phyloP scores from a whole-genome alignment of 2,888 invertebrate species.

The Oscheius sp. region DNA sequence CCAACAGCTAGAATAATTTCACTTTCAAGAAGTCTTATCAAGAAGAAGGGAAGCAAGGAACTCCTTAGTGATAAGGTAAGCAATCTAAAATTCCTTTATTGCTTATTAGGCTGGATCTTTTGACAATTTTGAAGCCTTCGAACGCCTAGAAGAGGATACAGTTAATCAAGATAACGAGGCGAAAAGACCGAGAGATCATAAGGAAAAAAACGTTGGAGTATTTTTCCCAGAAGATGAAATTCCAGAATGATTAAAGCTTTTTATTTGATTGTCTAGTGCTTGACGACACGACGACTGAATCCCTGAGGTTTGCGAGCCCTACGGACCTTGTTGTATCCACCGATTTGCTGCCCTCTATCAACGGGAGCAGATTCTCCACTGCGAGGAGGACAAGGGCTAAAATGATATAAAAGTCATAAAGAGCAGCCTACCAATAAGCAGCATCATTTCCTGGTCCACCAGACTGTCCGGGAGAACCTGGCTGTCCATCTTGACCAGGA shows the following conservation, averaged over 20 bases:
- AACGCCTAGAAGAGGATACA: not conserved
- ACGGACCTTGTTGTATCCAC: constrained; percentile 2
- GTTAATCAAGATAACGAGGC: not conserved
- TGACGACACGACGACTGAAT: not conserved
- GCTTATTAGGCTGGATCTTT: constrained; percentile 16
- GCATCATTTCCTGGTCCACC: constrained; percentile 8
- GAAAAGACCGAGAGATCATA: not conserved
- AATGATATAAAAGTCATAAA: too few relatives aligned
- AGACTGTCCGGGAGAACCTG: constrained; percentile 7
- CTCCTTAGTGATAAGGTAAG: constrained; percentile 5
- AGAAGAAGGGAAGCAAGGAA: not conserved
- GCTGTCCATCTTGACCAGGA: not conserved
- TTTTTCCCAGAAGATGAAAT: constrained; percentile 25
- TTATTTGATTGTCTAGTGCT: not conserved
- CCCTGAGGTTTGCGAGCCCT: constrained; percentile 9
- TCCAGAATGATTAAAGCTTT: not conserved
- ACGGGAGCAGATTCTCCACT: not conserved
- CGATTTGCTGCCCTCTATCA: not conserved
- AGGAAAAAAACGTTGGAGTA: constrained; percentile 5
- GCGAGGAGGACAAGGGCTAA: constrained; percentile 2
- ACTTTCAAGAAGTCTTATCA: constrained; percentile 2
- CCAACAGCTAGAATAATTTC: constrained; percentile 12
- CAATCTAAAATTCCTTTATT: not conserved
- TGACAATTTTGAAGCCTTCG: constrained; percentile 27
- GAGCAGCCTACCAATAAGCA: too few relatives aligned